Base-by-base conservation (phyloP, 2,113 vertebrate species). In the Mohoua ochrocephala region DNA sequence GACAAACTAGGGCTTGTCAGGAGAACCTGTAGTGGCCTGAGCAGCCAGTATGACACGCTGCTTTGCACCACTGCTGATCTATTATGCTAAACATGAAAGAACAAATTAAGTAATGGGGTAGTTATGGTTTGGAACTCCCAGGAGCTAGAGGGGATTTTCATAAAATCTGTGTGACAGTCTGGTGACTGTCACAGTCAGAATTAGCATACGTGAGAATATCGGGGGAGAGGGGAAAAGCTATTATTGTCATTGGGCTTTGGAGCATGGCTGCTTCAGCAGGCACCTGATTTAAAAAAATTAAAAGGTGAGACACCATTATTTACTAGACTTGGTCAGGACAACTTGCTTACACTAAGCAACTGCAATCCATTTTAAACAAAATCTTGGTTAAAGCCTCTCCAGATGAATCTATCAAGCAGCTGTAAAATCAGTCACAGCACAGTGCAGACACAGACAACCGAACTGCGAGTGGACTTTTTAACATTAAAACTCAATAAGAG, bases 201-300 rank as follows among this genome's bases (percentile, higher is more conserved):
- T 54, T 26, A 64, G 6, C 23, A 39, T 11, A 42, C 5, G 64
- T 30, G 7, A 87, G 23, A 59, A 47, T 2, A 63, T 9, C 5
- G 9, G 10, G 15, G 2, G 4, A 15, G 15, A 4, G 5, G n/a
- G 14, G 24, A 9, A 11, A n/a, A 20, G 28, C 7, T 52, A 8
- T 31, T 73, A 42, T 27, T 76, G 47, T 27, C 47, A 42, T 33
- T 27, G 39, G 3, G 18, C 12, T 76, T 67, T 68, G 49, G 17
- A 91, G 16, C 15, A 28, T 6, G 8, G 17, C 6, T 84, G 11
- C 20, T 91, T 68, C 30, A 54, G 68, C 77, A 35, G 15, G 2
- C 18, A 81, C 1, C 6, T n/a, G 6, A 59, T 71, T 81, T 64
- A 5, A 73, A 68, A 65, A 49, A 47, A 68, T 3, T 20, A 31